Percentiles rank a stretch among this genome's conserved stretches.
phyloP scores from a whole-genome alignment of 2,797 vertebrate genomes.

The Poecilia picta region DNA sequence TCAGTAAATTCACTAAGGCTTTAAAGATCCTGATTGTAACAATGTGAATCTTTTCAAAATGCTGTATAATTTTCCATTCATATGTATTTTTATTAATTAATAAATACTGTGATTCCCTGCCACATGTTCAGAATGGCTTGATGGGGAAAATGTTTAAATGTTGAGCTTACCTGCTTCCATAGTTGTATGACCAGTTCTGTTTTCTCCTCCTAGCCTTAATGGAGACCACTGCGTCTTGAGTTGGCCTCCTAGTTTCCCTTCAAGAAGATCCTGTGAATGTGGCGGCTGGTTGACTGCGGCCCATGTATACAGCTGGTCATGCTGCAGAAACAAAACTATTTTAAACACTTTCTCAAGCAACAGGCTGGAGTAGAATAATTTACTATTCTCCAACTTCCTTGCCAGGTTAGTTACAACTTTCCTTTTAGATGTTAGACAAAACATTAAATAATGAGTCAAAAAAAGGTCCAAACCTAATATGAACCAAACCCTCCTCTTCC shows the following conservation, averaged over 20 bases:
- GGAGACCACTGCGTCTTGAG: slow-evolving; percentile 79
- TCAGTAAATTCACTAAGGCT: no score
- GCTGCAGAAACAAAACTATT: slow-evolving; percentile 71
- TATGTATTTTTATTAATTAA: no score
- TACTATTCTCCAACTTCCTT: not conserved
- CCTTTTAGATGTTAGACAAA: not conserved
- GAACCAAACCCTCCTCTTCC: not conserved
- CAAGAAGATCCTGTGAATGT: slow-evolving; percentile 85
- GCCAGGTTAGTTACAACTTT: not conserved
- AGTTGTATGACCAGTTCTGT: slow-evolving; percentile 58
- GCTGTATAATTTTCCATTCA: no score
- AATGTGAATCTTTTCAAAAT: no score
- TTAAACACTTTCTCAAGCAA: not conserved
- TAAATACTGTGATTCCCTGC: not conserved
- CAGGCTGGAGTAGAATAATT: not conserved
- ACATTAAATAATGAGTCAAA: not conserved
- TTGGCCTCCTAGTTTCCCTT: slow-evolving; percentile 84
- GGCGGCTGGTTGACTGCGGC: slow-evolving; percentile 92
- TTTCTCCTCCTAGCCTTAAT: slow-evolving; percentile 75
- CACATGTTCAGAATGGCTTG: not conserved
- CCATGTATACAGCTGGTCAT: slow-evolving; percentile 95
- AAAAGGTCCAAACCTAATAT: not conserved
- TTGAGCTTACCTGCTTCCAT: slow-evolving; percentile 81
- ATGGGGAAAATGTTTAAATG: not conserved
- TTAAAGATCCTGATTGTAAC: no score